Evolutionary conservation across 1,140 invertebrate species (phyloP), one percentile per base, ranked within the genome.

Genomic region (Hylaeus volcanicus): DNA sequence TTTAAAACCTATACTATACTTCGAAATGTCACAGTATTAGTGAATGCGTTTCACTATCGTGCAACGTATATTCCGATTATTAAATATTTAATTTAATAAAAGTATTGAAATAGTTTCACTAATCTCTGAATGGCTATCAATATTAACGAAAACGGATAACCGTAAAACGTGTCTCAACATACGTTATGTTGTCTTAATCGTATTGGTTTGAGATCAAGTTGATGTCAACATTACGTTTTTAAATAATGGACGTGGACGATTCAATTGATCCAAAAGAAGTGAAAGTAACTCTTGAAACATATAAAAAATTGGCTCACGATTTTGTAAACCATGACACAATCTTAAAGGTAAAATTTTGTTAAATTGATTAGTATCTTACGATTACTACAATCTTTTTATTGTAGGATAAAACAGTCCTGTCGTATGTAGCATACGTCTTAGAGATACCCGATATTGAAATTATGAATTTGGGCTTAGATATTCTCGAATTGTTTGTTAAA

Each of bases 271-370:
- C 90, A 4, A 84, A 89, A 65, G 91, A 93, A 84, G 84, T 93
- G 5, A 90, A 79, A 74, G 87, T 87, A 15, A 93, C 92, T 0
- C 86, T 93, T 14, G 88, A 93, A 76, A 94, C 91, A 0, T 94
- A 94, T 41, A 92, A 89, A 79, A 93, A 93, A 73, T 85, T 94
- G 6, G 92, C 92, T 0, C 83, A 90, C 58, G 92, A 94, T 82
- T 83, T 93, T 61, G 82, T 86, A 15, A 94, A 94, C 51, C 93
- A 94, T 86, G 93, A 94, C 82, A 94, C 93, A 5, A 94, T 94
- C 76, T 88, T 94, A 63, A 94, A 94, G 87, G 93, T 94, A 87
- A 88, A 63, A 53, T n/a, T 45, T 43, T 11, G 51, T 8, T 51
- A 3, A 79, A 70, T 26, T 72, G 2, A 51, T 45, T 37, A 5